Base-by-base conservation (phyloP, 2,797 vertebrate species). In the Microtus californicus region DNA sequence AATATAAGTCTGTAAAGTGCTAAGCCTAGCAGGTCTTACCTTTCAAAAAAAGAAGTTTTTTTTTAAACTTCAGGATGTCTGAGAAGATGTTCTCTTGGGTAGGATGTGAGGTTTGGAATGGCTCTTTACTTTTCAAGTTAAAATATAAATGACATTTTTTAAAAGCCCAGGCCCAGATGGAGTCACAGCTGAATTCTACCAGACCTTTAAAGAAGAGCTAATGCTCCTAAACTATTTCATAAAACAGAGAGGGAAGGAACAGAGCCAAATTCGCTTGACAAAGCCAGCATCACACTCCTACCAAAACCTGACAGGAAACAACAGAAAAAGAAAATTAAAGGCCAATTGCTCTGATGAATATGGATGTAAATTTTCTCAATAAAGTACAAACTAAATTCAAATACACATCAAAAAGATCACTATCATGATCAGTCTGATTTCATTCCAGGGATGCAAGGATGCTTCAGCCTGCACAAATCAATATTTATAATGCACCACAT, bases 81-180 rank as follows among this genome's bases (percentile, higher is more conserved):
- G 63, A 17, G 67, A 34, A 90, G 74, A 87, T 12, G 29, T 82
- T 74, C 51, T 95, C 69, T 91, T 91, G 56, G 34, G 71, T 74
- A 45, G 48, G 3, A 48, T 78, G 19, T 6, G 34, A 54, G 2
- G 34, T 7, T 65, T 51, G 43, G 37, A 85, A 40, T 19, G 43
- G 37, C 31, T 85, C 80, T 92, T 87, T 69, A 71, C 11, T 91
- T 94, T 94, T 93, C 61, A 37, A 79, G 83, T 29, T 89, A 40
- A 93, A 93, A 65, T 87, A 86, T 73, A 93, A 81, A n/a, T 88
- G 91, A 89, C 61, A 91, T 82, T 56, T 87, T 71, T 73, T 1
- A 87, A 83, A 87, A 87, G 25, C 85, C 48, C 85, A 40, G 48
- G 48, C 25, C 85, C 85, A 87, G 85, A 87, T 87, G 85, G 85